Evolutionary conservation across 2,797 vertebrate species (phyloP), one percentile per base, ranked within the genome.

Genomic region (Sebastes alutus): DNA sequence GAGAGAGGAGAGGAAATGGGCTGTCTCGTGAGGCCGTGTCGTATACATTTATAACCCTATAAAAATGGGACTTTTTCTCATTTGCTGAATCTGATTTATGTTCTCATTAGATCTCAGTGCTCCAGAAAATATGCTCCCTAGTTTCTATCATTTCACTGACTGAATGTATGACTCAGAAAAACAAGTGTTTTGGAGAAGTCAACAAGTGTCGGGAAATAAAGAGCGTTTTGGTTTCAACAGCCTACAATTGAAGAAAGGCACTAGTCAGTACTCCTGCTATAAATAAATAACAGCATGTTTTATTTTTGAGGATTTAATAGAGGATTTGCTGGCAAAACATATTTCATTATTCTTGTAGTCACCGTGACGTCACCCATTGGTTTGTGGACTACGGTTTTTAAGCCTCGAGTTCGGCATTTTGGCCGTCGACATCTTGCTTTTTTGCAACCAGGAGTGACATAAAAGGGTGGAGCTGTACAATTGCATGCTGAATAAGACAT

Each of bases 31-130:
- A 69, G 13, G 69, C 49, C 33, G 65, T 56, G 61, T 69, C 38
- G 49, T 71, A 56, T 52, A 72, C 62, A 75, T 80, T 82, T 72
- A 81, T 62, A 72, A 72, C 33, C 55, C 59, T 22, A 42, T 78
- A 67, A 75, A 76, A 79, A 6, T 7, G 10, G 18, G 9, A 58
- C 22, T 35, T 78, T 81, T 72, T 72, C 65, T 75, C 65, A 65
- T 75, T 80, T 77, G 59, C 72, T 80, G 46, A 71, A 80, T 35
- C 9, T 72, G 67, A 78, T 84, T 78, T 66, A 66, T 76, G 64
- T 58, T 70, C 67, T 81, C 75, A 75, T 84, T 77, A 74, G 63
- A 70, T 70, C 62, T 55, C 58, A 67, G 29, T 20, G 66, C 66
- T 82, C 11, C 1, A 27, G 30, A 49, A 71, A 68, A 69, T 55